Percentiles rank a stretch among this genome's conserved stretches.
These are phyloP conservation scores for Ips nitidus DNA, from an alignment of 1,140 invertebrate genomes.

Conservation along the genomic window DNA sequence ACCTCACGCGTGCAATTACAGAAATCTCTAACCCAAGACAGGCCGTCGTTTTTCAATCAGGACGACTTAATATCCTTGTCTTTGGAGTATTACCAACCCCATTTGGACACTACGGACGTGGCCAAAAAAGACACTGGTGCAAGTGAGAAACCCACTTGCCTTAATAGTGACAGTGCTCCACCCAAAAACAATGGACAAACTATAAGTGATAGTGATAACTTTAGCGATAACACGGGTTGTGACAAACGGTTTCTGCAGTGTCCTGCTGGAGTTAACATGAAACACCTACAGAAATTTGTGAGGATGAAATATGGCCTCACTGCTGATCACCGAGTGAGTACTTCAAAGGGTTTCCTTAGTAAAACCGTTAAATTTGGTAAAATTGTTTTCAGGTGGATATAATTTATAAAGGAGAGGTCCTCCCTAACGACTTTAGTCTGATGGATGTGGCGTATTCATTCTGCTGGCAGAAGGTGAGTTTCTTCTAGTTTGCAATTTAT, in stretches of 20 bases:
- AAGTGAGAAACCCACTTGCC: not conserved
- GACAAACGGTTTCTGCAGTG: conserved; percentile 65
- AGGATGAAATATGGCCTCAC: conserved; percentile 66
- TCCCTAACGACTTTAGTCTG: conserved; percentile 71
- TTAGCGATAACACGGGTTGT: conserved; percentile 27
- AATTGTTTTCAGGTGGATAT: conserved; percentile 59
- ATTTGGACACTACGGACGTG: conserved; percentile 42
- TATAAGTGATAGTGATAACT: conserved; percentile 7
- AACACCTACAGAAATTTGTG: conserved; percentile 73
- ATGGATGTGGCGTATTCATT: conserved; percentile 82
- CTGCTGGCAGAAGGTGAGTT: conserved; percentile 74
- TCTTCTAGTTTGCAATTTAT: not conserved
- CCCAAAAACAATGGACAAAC: conserved; percentile 33
- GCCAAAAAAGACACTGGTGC: conserved; percentile 5
- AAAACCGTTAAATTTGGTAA: not conserved
- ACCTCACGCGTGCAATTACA: conserved; percentile 6
- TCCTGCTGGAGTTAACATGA: conserved; percentile 69
- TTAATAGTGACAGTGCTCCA: not conserved
- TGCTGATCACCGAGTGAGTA: conserved; percentile 55
- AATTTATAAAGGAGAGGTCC: conserved; percentile 65
- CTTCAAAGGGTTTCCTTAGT: conserved; percentile 17
- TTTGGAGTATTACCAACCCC: conserved; percentile 62
- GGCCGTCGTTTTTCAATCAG: conserved; percentile 59
- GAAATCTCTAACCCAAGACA: conserved; percentile 38
- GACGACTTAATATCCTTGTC: conserved; percentile 90